Conservation (phyloP, 2,113 vertebrate species). For the Corapipo altera region DNA sequence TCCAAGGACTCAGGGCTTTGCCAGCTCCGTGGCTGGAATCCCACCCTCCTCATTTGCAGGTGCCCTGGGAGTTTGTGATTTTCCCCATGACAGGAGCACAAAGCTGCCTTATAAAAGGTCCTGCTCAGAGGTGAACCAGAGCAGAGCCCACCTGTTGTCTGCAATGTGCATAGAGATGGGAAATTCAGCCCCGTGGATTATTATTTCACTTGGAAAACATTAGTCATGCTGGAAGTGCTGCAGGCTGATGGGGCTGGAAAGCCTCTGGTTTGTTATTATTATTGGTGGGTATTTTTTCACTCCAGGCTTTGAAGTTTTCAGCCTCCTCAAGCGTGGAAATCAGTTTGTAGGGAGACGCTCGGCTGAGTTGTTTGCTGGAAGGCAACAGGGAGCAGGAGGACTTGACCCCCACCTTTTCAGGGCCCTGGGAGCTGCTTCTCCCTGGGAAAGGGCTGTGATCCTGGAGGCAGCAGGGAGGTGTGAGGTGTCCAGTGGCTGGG, state of each 20-base stretch:
- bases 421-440: neutral
- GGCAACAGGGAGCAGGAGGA: neutral
- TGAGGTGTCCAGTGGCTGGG: neutral
- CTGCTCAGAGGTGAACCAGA: neutral
- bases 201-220: conserved; percentile 1
- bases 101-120: neutral
- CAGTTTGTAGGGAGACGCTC: neutral
- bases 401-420: neutral
- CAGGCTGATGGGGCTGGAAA: conserved; percentile 9
- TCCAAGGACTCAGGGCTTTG: neutral
- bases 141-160: conserved; percentile 32
- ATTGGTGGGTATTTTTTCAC: neutral
- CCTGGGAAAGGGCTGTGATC: neutral
- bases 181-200: neutral
- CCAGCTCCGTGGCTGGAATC: neutral
- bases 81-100: accelerated
- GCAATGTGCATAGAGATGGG: neutral
- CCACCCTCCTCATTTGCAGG: neutral
- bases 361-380: neutral
- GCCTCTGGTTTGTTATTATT: conserved; percentile 2
- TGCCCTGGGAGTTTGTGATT: neutral
- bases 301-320: conserved; percentile 37
- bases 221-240: conserved; percentile 26
- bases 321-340: conserved; percentile 12
- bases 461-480: neutral